phyloP scores from a whole-genome alignment of 2,888 invertebrate species.

The Agrypnus murinus region DNA sequence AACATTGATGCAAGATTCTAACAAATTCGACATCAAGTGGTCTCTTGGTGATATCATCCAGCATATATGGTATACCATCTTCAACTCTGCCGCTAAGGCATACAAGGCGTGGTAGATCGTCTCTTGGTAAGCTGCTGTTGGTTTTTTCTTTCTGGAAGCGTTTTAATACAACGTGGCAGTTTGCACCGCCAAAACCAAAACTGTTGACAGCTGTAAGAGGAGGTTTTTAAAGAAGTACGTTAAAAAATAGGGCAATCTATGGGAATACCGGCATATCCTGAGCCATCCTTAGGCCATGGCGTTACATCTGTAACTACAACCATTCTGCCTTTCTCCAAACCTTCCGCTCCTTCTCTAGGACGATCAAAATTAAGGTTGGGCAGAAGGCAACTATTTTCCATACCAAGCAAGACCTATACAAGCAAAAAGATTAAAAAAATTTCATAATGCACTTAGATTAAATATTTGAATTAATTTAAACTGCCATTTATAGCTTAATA shows the following conservation, averaged over 20 bases:
- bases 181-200: constrained; percentile 95
- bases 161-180: constrained; percentile 82
- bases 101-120: constrained; percentile 83
- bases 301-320: constrained; percentile 83
- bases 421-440: too few relatives aligned
- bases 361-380: constrained; percentile 86
- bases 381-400: constrained; percentile 86
- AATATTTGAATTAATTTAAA: too few relatives aligned
- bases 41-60: constrained; percentile 77
- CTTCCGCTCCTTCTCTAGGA: constrained; percentile 73
- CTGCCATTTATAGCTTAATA: too few relatives aligned
- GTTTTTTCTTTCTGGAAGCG: constrained; percentile 77
- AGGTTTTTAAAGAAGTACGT: too few relatives aligned
- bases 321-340: constrained; percentile 76
- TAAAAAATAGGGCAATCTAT: not conserved
- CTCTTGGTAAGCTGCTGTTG: constrained; percentile 76
- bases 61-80: constrained; percentile 79
- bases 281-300: constrained; percentile 11
- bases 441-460: too few relatives aligned
- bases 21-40: constrained; percentile 77
- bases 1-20: constrained; percentile 62
- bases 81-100: constrained; percentile 87
- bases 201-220: constrained; percentile 83
- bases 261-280: constrained; percentile 11
- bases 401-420: constrained; percentile 77